Evolutionary conservation across 2,113 vertebrate genomes (phyloP), one percentile per base, ranked within the genome.

Genomic region (Antechinus stuartii): DNA sequence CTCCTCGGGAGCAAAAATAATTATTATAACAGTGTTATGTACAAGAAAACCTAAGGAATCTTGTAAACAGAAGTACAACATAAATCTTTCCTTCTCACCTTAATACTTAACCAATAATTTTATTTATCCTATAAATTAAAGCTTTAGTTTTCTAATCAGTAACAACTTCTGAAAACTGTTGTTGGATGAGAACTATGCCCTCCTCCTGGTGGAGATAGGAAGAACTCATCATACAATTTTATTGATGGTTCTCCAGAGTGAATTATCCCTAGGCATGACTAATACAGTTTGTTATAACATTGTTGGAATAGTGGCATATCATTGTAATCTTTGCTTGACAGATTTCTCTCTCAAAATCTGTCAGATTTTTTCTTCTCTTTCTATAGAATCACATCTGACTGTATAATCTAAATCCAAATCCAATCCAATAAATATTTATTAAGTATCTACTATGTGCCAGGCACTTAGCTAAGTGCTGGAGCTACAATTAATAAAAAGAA

Each of bases 161-260:
- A 47, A 0, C 7, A 56, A 8, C 50, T 57, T 84, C 89, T 96
- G 93, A 97, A 94, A 95, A 96, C 93, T 26, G 1, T 14, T 95
- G 49, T 53, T 8, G 4, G n/a, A 42, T 57, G 95, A 50, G 89
- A 90, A 95, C 95, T 94, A 24, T 89, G 42, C 89, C 46, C 97
- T 95, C 97, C 97, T 96, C 96, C 97, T 97, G 95, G 97, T 97
- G 97, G 97, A 0, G 0, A 94, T 84, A 96, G 91, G 6, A 68
- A 96, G 94, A 96, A 92, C 42, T 89, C 89, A 91, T 56, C 7
- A 84, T 84, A 42, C 16, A 84, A 35, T 8, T 84, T 42, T 84
- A 84, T 84, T 42, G 10, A 2, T 4, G 2, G 11, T 24, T 19
- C 22, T 94, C 61, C 54, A 89, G 35, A 92, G 61, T 52, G 2